phyloP scores from a whole-genome alignment of 2,113 vertebrate species.

The Rhinogobius similis region DNA sequence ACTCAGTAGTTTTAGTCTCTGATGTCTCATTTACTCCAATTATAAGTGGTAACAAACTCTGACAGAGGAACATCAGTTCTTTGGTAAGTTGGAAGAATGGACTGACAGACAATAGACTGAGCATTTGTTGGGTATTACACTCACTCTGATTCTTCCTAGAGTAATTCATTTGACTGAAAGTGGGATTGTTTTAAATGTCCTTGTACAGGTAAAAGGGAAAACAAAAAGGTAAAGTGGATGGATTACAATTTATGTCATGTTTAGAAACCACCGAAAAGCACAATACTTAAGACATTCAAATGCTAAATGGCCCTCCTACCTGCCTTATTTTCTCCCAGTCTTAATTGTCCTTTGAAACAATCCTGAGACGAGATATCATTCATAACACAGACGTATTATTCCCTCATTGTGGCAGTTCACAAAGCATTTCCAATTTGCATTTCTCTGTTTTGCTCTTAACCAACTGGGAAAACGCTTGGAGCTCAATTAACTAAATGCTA shows the following conservation, averaged over 20 bases:
- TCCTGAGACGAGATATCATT: conserved; percentile 4
- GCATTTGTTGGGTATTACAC: too few species aligned
- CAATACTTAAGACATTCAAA: neutral
- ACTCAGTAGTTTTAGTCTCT: too few species aligned
- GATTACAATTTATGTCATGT: neutral
- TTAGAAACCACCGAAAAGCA: neutral
- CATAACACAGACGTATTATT: conserved; percentile 6
- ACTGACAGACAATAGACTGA: too few species aligned
- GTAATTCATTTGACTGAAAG: too few species aligned
- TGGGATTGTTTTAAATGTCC: too few species aligned
- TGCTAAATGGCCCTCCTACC: neutral
- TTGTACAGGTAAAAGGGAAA: too few species aligned
- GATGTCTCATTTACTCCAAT: too few species aligned
- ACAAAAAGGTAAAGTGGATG: too few species aligned
- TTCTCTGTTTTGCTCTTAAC: conserved; percentile 8
- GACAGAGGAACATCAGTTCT: too few species aligned
- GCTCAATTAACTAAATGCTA: conserved; percentile 11
- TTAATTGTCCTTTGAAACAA: conserved; percentile 10
- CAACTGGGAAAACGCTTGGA: conserved; percentile 14
- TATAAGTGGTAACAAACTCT: too few species aligned
- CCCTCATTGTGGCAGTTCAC: conserved; percentile 3
- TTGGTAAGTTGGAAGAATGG: too few species aligned
- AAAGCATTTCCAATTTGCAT: conserved; percentile 6
- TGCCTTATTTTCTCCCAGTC: neutral
- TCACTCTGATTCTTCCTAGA: too few species aligned